These are phyloP conservation scores for Seriola rivoliana DNA, from an alignment of 2,113 vertebrate genomes.

Conservation along the genomic window DNA sequence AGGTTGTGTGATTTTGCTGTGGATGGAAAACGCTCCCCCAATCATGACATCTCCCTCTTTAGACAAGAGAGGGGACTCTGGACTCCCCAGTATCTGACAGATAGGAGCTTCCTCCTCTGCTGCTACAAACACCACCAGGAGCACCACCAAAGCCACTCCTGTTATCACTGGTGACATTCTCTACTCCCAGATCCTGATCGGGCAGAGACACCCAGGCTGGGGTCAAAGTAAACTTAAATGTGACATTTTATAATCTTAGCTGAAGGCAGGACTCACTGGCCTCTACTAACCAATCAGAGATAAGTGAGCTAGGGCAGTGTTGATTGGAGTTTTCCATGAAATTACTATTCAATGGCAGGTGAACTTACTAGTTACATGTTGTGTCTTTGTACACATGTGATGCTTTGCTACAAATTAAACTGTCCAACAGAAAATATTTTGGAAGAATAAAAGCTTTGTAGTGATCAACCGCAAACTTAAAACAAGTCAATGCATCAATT, in stretches of 20 bases:
- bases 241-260: slow-evolving; percentile 34
- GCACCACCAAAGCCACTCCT: slow-evolving; percentile 17
- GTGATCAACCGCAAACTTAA: neutral
- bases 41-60: slow-evolving; percentile 81
- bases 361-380: neutral
- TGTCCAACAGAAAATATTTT: neutral
- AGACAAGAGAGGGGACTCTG: slow-evolving; percentile 77
- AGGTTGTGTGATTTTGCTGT: slow-evolving; percentile 75
- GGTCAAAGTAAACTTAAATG: neutral
- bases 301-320: neutral
- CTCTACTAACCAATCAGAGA: slow-evolving; percentile 52
- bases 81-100: slow-evolving; percentile 75
- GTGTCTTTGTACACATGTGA: neutral
- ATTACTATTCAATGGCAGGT: neutral
- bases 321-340: neutral
- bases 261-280: neutral
- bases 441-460: neutral
- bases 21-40: slow-evolving; percentile 83
- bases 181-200: neutral
- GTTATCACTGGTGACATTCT: slow-evolving; percentile 47
- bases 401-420: neutral
- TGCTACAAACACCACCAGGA: slow-evolving; percentile 34
- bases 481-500: too few species aligned
- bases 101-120: slow-evolving; percentile 39
- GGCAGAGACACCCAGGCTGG: neutral